These are phyloP conservation scores for Chaetodon auriga DNA, from an alignment of 2,113 vertebrate genomes.

Conservation along the genomic window DNA sequence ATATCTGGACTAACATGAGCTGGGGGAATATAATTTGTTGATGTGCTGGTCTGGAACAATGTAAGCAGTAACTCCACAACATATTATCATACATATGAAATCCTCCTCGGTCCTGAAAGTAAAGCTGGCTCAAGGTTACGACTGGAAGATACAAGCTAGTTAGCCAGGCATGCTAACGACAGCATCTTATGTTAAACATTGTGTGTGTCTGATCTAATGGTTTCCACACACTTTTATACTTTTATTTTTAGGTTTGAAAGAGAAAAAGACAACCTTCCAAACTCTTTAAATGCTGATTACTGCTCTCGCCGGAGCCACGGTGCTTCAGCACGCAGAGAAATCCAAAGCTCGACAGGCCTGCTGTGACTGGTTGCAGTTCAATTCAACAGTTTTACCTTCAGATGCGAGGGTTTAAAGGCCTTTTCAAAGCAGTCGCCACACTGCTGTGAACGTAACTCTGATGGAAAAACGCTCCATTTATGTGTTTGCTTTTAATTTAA, in stretches of 20 bases:
- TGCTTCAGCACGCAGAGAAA: background rate
- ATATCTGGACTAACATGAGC: no score
- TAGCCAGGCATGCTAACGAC: no score
- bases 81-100: no score
- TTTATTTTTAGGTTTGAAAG: background rate
- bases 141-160: background rate
- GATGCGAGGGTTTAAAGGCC: background rate
- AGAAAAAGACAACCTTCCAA: background rate
- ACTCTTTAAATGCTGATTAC: no score
- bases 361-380: background rate
- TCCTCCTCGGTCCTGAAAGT: background rate
- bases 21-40: no score
- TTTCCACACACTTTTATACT: background rate
- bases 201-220: background rate
- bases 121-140: background rate
- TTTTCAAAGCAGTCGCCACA: background rate
- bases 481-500: background rate
- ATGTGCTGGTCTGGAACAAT: no score
- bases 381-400: background rate
- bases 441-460: background rate
- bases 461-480: background rate
- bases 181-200: no score
- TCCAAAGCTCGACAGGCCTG: constrained; percentile 16
- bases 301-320: no score
- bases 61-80: no score